phyloP scores from a whole-genome alignment of 2,888 invertebrate species.

The Mythimna lalbum region DNA sequence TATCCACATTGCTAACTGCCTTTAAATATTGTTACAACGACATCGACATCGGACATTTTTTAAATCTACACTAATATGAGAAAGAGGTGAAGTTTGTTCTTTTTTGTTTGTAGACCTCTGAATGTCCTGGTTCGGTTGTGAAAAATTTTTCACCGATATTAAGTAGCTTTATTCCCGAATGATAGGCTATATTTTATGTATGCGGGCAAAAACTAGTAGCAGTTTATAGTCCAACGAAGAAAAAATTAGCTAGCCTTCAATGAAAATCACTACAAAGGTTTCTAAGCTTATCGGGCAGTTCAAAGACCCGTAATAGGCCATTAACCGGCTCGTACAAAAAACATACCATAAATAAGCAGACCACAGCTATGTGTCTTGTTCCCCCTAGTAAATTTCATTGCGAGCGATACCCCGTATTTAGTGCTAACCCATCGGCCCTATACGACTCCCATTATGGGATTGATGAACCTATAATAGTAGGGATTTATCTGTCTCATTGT shows the following conservation, averaged over 20 bases:
- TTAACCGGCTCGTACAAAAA: constrained; percentile 86
- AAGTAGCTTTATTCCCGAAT: too few relatives aligned
- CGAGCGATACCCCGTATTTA: constrained; percentile 69
- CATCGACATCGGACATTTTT: too few relatives aligned
- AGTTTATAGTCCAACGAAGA: not conserved
- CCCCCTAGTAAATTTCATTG: constrained; percentile 76
- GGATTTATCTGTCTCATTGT: constrained; percentile 65
- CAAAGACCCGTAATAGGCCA: constrained; percentile 86
- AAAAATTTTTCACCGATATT: too few relatives aligned
- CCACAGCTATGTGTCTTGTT: constrained; percentile 84
- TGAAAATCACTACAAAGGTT: constrained; percentile 39
- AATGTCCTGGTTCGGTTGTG: too few relatives aligned
- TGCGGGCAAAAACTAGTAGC: too few relatives aligned
- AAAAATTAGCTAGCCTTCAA: constrained; percentile 4
- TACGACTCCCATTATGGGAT: constrained; percentile 65
- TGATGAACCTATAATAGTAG: constrained; percentile 68
- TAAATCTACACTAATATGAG: too few relatives aligned
- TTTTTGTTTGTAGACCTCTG: too few relatives aligned
- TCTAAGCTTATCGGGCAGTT: constrained; percentile 78
- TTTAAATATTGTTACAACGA: not conserved
- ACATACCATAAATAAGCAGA: constrained; percentile 86
- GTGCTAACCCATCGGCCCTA: constrained; percentile 66
- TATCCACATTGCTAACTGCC: too few relatives aligned
- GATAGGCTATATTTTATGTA: too few relatives aligned
- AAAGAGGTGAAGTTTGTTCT: too few relatives aligned